phyloP scores from a whole-genome alignment of 2,888 invertebrate species.

The Ectemnius continuus region DNA sequence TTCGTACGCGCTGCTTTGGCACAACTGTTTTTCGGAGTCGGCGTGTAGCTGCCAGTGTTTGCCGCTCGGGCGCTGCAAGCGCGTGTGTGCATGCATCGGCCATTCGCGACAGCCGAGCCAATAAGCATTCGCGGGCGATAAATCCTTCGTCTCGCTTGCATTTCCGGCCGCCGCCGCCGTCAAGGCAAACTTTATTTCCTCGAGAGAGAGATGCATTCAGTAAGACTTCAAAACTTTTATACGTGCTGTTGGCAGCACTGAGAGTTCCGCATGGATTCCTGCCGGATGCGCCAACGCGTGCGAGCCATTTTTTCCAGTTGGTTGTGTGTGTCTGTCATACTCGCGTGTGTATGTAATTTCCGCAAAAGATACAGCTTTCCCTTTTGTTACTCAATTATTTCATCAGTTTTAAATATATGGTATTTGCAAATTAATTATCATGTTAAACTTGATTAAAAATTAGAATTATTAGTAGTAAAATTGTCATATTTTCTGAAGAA shows the following conservation, averaged over 20 bases:
- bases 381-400: no score
- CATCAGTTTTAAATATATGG: no score
- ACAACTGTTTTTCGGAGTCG: slow-evolving; percentile 39
- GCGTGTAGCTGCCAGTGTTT: slow-evolving; percentile 45
- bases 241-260: slow-evolving; percentile 5
- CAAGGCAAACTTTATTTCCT: slow-evolving; percentile 46
- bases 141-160: slow-evolving; percentile 49
- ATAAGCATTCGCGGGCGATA: slow-evolving; percentile 55
- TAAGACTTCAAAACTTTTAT: slow-evolving; percentile 32
- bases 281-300: neutral
- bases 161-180: slow-evolving; percentile 26
- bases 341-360: no score
- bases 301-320: no score
- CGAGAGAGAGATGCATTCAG: neutral
- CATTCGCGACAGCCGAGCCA: slow-evolving; percentile 44
- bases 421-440: no score
- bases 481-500: no score
- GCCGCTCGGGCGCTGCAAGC: slow-evolving; percentile 36
- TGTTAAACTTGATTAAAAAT: no score
- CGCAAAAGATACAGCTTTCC: no score
- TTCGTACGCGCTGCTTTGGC: neutral
- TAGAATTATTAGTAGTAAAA: no score
- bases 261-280: slow-evolving; percentile 16
- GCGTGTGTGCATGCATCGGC: slow-evolving; percentile 43
- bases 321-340: no score